Percentiles rank a stretch among this genome's conserved stretches.
Conservation (phyloP, 2,797 vertebrate genomes). For the Gouania willdenowi region DNA sequence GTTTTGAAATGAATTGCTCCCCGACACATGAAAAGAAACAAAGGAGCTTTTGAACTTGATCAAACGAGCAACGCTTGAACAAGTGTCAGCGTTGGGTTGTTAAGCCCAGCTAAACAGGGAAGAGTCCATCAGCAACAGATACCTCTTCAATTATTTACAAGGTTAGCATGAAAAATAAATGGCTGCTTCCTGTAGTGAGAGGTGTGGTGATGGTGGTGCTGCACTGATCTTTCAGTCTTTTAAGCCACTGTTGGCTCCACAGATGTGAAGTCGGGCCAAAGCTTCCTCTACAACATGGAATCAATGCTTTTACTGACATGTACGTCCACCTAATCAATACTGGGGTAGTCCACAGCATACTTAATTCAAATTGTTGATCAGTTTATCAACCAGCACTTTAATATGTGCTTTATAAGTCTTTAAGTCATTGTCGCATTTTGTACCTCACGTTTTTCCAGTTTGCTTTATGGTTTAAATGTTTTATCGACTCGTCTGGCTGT, state of each 20-base stretch:
- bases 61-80: conserved; percentile 11
- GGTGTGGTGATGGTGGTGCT: conserved; percentile 22
- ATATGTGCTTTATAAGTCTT: too few species aligned
- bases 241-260: not conserved
- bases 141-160: conserved; percentile 62
- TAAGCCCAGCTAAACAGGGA: conserved; percentile 42
- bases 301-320: conserved; percentile 3
- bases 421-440: too few species aligned
- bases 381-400: too few species aligned
- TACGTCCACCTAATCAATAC: not conserved
- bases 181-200: conserved; percentile 47
- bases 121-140: conserved; percentile 61
- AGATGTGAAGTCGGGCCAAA: conserved; percentile 1
- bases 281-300: conserved; percentile 15
- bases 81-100: not conserved
- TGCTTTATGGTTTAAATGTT: too few species aligned
- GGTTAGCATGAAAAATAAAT: conserved; percentile 68
- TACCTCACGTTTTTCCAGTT: too few species aligned
- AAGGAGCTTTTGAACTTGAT: conserved; percentile 8
- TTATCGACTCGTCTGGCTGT: too few species aligned
- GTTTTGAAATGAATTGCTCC: conserved; percentile 31
- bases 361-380: not conserved
- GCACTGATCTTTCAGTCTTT: conserved; percentile 14
- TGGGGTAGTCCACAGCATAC: not conserved
- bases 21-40: conserved; percentile 21